Evolutionary conservation across 1,140 invertebrate genomes (phyloP), one percentile per base, ranked within the genome.

Genomic region (Adelges cooleyi): DNA sequence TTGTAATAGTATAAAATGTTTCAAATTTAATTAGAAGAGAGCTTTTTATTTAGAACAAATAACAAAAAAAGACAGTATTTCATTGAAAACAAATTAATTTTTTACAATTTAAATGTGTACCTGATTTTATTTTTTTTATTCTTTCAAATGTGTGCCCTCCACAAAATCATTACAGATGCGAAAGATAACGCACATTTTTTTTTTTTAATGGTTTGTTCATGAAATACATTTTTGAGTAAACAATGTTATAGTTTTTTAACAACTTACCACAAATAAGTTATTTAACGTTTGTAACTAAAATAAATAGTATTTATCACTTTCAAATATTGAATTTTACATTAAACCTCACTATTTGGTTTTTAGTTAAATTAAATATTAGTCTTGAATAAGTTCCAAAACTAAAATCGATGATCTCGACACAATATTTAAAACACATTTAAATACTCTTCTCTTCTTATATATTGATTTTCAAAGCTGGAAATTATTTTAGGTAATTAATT

Each of bases 401-500:
- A 2, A 23, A 42, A 46, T 46, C 11, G 18, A 11, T 42, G 25
- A 27, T 59, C 42, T 59, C 42, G 10, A 62, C 40, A 46, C 23
- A 15, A 42, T 42, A 59, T 62, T 62, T 18, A 46, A 48, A 29
- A 2, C 42, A 10, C 42, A 9, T 44, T 42, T 46, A 15, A 48
- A 48, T 20, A 40, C 44, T 62, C 17, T 33, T 42, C 25, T 62
- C n/a, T 20, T 59, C 22, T 59, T 59, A n/a, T 62, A 62, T 15
- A 59, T 46, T 62, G 56, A 20, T 18, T 62, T 62, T 62, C 56
- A 22, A 46, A 46, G 25, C 56, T 62, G 56, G 27, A 62, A 48
- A 29, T 62, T 62, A 62, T 48, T 62, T 48, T 62, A 59, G 27
- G 17, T 59, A 36, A 42, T 44, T 27, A 18, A 48, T 48, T 2